Percentiles rank a stretch among this genome's conserved stretches.
phyloP scores from a whole-genome alignment of 2,113 vertebrate species.

The Nymphicus hollandicus region DNA sequence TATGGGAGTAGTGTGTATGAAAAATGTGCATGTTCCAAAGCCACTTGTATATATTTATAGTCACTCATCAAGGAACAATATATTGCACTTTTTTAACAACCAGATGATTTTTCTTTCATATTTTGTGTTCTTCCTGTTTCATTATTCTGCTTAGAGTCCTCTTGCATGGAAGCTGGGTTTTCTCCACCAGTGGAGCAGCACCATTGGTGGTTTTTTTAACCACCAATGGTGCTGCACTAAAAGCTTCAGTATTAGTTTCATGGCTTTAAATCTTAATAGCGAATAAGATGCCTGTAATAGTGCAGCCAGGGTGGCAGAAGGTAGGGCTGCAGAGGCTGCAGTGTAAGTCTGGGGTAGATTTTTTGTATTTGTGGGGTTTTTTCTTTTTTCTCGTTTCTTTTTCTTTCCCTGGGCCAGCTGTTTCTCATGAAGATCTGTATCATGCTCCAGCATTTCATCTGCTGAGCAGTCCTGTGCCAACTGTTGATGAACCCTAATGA shows the following conservation, averaged over 20 bases:
- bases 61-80: neutral
- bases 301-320: neutral
- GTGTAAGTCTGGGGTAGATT: rapidly evolving
- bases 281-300: neutral
- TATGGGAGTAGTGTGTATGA: neutral
- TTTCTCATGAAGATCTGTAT: neutral
- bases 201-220: too few relatives aligned
- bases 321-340: neutral
- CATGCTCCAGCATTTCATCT: neutral
- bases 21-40: neutral
- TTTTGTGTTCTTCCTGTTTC: neutral
- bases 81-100: neutral
- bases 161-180: neutral
- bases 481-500: neutral
- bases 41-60: neutral
- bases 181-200: too few relatives aligned
- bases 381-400: too few relatives aligned
- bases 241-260: neutral
- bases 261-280: neutral
- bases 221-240: neutral
- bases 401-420: neutral
- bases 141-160: neutral
- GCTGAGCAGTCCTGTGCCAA: neutral
- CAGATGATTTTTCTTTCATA: neutral
- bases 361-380: neutral